phyloP scores from a whole-genome alignment of 1,140 invertebrate genomes.

The Calliopsis andreniformis region DNA sequence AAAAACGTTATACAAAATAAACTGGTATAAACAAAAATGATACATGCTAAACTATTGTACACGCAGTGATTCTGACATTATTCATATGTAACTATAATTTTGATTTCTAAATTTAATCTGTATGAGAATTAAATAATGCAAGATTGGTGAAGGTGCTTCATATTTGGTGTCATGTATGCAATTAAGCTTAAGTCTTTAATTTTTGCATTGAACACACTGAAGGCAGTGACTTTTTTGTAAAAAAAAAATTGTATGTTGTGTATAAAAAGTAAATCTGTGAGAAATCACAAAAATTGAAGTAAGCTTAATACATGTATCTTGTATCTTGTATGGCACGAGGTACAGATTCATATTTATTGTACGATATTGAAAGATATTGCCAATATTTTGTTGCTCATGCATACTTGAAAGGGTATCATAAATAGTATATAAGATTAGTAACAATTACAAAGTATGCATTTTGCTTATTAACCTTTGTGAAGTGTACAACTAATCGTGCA shows the following conservation, averaged over 20 bases:
- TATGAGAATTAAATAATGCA: background rate
- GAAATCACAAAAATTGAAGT: slow-evolving; percentile 41
- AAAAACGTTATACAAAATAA: background rate
- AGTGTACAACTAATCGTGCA: slow-evolving; percentile 11
- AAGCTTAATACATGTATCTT: slow-evolving; percentile 42
- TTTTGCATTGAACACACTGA: slow-evolving; percentile 45
- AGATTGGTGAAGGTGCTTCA: background rate
- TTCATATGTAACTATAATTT: slow-evolving; percentile 6
- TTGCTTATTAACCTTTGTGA: slow-evolving; percentile 6
- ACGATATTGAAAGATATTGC: slow-evolving; percentile 36
- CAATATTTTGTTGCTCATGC: slow-evolving; percentile 30
- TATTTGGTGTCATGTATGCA: slow-evolving; percentile 40
- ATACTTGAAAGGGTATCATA: slow-evolving; percentile 16
- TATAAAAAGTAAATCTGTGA: slow-evolving; percentile 41
- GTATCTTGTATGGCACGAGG: slow-evolving; percentile 59
- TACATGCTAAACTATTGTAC: background rate
- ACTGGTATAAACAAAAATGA: background rate
- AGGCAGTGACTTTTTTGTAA: slow-evolving; percentile 66
- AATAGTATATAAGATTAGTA: slow-evolving; percentile 25
- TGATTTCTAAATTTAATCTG: background rate
- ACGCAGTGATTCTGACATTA: slow-evolving; percentile 1
- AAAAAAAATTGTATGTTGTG: slow-evolving; percentile 46
- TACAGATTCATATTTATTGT: slow-evolving; percentile 45
- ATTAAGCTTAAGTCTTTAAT: slow-evolving; percentile 31
- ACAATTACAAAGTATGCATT: slow-evolving; percentile 18